A percentile compares a stretch with the other conserved stretches of the same genome.
Conservation (phyloP, 2,888 invertebrate species). For the Drosophila dives region DNA sequence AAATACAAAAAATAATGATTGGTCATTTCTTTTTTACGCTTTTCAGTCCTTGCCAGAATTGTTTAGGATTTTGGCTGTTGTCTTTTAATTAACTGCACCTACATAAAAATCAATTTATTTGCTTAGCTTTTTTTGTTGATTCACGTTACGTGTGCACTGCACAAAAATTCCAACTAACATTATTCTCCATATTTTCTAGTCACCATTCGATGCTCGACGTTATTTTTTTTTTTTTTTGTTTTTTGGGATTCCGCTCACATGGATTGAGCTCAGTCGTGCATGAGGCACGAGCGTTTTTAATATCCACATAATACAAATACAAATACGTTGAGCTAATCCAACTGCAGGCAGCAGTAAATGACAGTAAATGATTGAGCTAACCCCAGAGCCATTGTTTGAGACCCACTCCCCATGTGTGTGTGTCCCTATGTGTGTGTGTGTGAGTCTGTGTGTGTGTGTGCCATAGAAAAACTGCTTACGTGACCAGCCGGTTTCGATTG, state of each 20-base stretch:
- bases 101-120: slow-evolving; percentile 67
- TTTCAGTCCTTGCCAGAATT: not conserved
- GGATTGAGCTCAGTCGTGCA: slow-evolving; percentile 64
- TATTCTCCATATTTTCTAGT: slow-evolving; percentile 4
- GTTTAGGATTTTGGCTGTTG: slow-evolving; percentile 18
- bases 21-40: not conserved
- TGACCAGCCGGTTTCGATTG: slow-evolving; percentile 47
- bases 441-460: slow-evolving; percentile 36
- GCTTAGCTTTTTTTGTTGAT: slow-evolving; percentile 40
- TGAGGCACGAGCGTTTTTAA: slow-evolving; percentile 56
- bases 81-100: slow-evolving; percentile 60
- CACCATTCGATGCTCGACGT: not conserved
- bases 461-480: slow-evolving; percentile 77
- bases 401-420: not conserved
- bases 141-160: slow-evolving; percentile 41
- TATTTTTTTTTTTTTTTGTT: not conserved
- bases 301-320: slow-evolving; percentile 51
- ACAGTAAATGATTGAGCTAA: slow-evolving; percentile 80
- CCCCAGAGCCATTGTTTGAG: slow-evolving; percentile 44
- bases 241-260: slow-evolving; percentile 39
- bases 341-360: slow-evolving; percentile 63
- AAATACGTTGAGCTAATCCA: slow-evolving; percentile 42
- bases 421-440: slow-evolving; percentile 10
- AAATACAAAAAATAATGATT: not conserved
- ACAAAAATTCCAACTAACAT: slow-evolving; percentile 24